Conservation (phyloP, 2,797 vertebrate species). For the Pangasius sanitwongsei region DNA sequence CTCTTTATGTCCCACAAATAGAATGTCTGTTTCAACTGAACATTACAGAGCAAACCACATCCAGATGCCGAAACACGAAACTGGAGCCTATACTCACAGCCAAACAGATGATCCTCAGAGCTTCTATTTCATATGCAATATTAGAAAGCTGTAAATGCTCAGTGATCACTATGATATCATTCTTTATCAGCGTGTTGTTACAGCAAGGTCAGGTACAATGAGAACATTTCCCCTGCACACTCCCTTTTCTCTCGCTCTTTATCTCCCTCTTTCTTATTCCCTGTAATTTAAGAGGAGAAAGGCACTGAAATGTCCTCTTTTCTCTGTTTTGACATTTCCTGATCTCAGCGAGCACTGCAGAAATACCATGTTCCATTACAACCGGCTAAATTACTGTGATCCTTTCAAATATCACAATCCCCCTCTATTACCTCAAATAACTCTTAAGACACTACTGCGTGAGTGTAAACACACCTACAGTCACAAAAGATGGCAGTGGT, state of each 20-base stretch:
- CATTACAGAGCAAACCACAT: slow-evolving; percentile 42
- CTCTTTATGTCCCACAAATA: slow-evolving; percentile 61
- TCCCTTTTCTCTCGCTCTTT: slow-evolving; percentile 24
- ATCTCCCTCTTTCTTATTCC: slow-evolving; percentile 36
- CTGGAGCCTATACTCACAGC: slow-evolving; percentile 17
- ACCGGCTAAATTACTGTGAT: slow-evolving; percentile 64
- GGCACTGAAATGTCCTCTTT: slow-evolving; percentile 49
- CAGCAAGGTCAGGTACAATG: slow-evolving; percentile 54
- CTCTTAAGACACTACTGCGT: slow-evolving; percentile 57
- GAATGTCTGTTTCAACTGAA: slow-evolving; percentile 61
- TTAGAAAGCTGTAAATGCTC: slow-evolving; percentile 48
- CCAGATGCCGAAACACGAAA: slow-evolving; percentile 19
- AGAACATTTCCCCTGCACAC: slow-evolving; percentile 33
- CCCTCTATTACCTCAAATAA: slow-evolving; percentile 63
- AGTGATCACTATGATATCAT: slow-evolving; percentile 42
- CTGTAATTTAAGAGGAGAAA: slow-evolving; percentile 53
- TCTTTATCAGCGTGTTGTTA: slow-evolving; percentile 46
- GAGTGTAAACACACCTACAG: slow-evolving; percentile 52
- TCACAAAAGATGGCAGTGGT: slow-evolving; percentile 37
- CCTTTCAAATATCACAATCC: slow-evolving; percentile 67
- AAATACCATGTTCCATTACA: slow-evolving; percentile 63
- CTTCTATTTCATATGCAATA: slow-evolving; percentile 44
- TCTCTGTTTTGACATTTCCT: slow-evolving; percentile 63
- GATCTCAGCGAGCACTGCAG: slow-evolving; percentile 54
- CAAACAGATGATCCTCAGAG: not conserved